Evolutionary conservation across 2,113 vertebrate genomes (phyloP), one percentile per base, ranked within the genome.

Genomic region (Pituophis catenifer): DNA sequence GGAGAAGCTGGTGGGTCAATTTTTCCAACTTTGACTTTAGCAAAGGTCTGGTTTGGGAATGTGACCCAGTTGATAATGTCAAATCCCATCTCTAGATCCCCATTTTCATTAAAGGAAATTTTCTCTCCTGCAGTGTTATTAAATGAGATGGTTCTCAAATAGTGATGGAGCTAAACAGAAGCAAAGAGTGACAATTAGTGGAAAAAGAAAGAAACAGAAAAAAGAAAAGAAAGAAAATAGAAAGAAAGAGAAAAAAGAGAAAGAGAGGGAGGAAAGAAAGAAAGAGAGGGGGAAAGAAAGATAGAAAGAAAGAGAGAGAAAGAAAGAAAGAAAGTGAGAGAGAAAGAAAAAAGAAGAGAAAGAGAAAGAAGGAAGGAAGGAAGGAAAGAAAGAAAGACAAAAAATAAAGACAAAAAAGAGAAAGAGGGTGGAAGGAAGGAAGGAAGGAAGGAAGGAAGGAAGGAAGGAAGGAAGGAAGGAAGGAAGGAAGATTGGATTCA

Each of bases 61-160:
- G 23, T 89, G 88, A 89, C 55, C 88, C 88, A 59, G 33, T 89
- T 89, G 55, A 89, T 26, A 89, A 89, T 89, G 15, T 89, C 89
- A 44, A 89, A 89, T 44, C 89, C 89, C 26, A 33, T 13, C 4
- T 44, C 23, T 48, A 89, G 44, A 12, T 59, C 55, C 33, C 89
- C 89, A 62, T 89, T 59, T 89, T 38, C 5, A 12, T 89, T 24
- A 15, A 89, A 89, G 57, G 33, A 89, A 26, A 89, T 5, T 23
- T 48, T 58, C 44, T 89, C 33, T 44, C 89, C 55, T 13, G 11
- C 21, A 3, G 44, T 52, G 59, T 70, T 90, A 15, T 90, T 70
- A 70, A 89, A 90, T 52, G 44, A 19, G 13, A 52, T 15, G 11
- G 26, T 70, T 70, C 58, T 90, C 59, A 70, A 19, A 53, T 70